A percentile compares a stretch with the other conserved stretches of the same genome.
phyloP scores from a whole-genome alignment of 2,113 vertebrate species.

The Pristiophorus japonicus region DNA sequence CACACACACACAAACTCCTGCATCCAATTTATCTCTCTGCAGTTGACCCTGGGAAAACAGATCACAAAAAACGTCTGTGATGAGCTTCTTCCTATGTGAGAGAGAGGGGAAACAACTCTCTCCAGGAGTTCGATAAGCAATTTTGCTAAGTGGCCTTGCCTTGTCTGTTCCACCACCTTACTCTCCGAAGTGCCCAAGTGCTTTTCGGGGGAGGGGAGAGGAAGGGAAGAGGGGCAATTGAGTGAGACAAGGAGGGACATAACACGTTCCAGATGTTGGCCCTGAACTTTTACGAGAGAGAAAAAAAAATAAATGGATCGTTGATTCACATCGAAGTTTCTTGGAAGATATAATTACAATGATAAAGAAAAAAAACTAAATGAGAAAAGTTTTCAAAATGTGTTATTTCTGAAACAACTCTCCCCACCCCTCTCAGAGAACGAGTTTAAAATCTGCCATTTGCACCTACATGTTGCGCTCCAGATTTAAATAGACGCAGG shows the following conservation, averaged over 20 bases:
- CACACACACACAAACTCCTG: neutral
- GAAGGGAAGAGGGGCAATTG: neutral
- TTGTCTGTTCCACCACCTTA: neutral
- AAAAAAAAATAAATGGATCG: neutral
- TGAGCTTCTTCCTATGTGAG: too few relatives aligned
- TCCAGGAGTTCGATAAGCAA: neutral
- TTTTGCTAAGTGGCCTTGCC: neutral
- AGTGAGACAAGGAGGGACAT: neutral
- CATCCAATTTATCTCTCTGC: neutral
- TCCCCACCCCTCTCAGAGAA: neutral
- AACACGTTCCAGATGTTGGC: constrained; percentile 8
- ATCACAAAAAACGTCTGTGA: neutral
- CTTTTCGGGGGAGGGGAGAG: neutral
- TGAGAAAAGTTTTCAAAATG: neutral
- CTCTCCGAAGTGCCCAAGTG: neutral
- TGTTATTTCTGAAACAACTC: neutral
- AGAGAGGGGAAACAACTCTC: neutral
- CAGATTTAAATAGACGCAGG: neutral
- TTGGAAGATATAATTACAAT: neutral
- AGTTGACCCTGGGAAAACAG: neutral
- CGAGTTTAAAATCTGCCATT: neutral
- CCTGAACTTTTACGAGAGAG: neutral
- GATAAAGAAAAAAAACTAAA: neutral
- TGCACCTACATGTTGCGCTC: neutral
- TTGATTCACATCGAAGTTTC: neutral